Evolutionary conservation across 2,888 invertebrate species (phyloP).

Genomic region (Seladonia tumulorum): DNA sequence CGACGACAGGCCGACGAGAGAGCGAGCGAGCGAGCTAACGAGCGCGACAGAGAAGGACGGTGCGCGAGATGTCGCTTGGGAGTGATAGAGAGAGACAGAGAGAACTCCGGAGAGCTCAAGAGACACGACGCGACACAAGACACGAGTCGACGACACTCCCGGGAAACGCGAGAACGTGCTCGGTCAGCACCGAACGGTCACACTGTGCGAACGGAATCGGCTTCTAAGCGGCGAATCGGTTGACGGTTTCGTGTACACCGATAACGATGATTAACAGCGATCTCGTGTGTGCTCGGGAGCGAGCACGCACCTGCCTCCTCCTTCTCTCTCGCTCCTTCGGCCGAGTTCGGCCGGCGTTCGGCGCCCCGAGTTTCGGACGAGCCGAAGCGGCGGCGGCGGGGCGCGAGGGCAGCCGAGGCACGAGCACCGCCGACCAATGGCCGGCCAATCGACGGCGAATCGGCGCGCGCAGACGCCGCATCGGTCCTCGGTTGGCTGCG

Average conservation of each 20-base stretch:
- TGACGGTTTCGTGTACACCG: slow-evolving; percentile 56
- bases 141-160: background rate
- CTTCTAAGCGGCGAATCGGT: slow-evolving; percentile 36
- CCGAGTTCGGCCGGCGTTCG: background rate
- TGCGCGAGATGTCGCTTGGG: background rate
- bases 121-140: slow-evolving; percentile 1
- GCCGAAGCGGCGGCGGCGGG: background rate
- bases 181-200: background rate
- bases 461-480: background rate
- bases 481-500: slow-evolving; percentile 13
- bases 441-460: slow-evolving; percentile 19
- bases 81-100: background rate
- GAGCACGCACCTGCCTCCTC: slow-evolving; percentile 39
- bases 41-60: background rate
- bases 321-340: slow-evolving; percentile 39
- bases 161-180: background rate
- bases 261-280: slow-evolving; percentile 63
- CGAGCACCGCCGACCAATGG: slow-evolving; percentile 23
- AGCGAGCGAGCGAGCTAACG: background rate
- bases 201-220: slow-evolving; percentile 38
- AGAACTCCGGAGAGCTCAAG: background rate
- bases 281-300: slow-evolving; percentile 37
- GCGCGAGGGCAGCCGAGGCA: slow-evolving; percentile 3
- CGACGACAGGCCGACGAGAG: background rate
- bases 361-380: slow-evolving; percentile 4